These are phyloP conservation scores for Paralvinella palmiformis DNA, from an alignment of 1,140 invertebrate genomes.

Conservation along the genomic window DNA sequence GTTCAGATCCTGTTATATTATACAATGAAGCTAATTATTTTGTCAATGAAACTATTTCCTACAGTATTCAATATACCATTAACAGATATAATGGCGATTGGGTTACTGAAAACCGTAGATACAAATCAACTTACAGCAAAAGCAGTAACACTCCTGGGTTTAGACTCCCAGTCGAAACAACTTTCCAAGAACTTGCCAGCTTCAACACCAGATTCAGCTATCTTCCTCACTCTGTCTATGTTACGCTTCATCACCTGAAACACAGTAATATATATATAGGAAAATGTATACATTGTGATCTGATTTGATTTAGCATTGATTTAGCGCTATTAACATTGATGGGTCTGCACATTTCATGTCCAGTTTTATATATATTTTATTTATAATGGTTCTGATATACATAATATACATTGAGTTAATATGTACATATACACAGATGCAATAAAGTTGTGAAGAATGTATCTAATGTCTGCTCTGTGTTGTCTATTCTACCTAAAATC, in stretches of 20 bases:
- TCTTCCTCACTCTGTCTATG: slow-evolving; percentile 83
- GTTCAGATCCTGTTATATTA: not conserved
- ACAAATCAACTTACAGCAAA: slow-evolving; percentile 59
- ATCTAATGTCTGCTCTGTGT: no score
- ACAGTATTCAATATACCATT: not conserved
- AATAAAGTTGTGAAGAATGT: no score
- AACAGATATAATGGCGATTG: not conserved
- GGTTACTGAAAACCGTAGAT: not conserved
- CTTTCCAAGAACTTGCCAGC: slow-evolving; percentile 86
- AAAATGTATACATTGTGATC: not conserved
- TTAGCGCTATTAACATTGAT: no score
- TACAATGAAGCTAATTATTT: not conserved
- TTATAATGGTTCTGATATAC: no score
- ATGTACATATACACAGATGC: no score
- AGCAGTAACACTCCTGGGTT: slow-evolving; percentile 77
- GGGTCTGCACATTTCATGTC: no score
- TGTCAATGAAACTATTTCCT: not conserved
- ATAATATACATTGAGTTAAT: no score
- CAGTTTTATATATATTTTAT: no score
- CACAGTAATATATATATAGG: slow-evolving; percentile 14
- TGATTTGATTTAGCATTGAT: not conserved
- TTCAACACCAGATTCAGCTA: slow-evolving; percentile 83
- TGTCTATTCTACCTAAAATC: no score
- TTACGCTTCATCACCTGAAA: slow-evolving; percentile 78
- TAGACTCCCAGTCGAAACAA: slow-evolving; percentile 96